Evolutionary conservation across 2,797 vertebrate genomes (phyloP).

Genomic region (Ciconia nigra): DNA sequence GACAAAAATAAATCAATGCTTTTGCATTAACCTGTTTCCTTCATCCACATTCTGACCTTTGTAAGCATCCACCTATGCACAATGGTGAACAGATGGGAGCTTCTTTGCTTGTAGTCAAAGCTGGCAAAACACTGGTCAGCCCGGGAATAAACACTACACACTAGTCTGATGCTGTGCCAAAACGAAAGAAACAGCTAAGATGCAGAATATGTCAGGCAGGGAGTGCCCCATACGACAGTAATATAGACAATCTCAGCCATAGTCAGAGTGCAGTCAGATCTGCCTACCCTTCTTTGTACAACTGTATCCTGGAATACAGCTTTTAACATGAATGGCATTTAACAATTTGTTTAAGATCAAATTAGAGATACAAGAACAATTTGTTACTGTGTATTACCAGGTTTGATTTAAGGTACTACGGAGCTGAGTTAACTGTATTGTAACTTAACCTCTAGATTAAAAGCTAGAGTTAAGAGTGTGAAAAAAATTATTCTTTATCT

Average conservation of each 20-base stretch:
- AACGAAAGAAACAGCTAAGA: neutral
- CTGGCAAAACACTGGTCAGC: neutral
- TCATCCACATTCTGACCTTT: neutral
- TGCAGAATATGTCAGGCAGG: neutral
- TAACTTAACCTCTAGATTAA: neutral
- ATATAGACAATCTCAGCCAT: neutral
- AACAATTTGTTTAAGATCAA: neutral
- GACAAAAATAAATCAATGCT: neutral
- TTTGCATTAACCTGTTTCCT: neutral
- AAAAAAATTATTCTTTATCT: neutral
- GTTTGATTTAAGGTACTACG: neutral
- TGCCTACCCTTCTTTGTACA: neutral
- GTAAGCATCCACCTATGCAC: neutral
- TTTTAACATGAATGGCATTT: neutral
- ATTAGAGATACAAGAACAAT: neutral
- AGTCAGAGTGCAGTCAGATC: neutral
- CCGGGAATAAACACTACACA: neutral
- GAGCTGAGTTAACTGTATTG: neutral
- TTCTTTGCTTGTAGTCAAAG: neutral
- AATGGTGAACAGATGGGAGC: neutral
- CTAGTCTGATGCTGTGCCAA: neutral
- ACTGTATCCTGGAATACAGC: neutral
- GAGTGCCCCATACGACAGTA: neutral
- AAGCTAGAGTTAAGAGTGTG: neutral
- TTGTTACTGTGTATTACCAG: neutral